Evolutionary conservation across 2,113 vertebrate species (phyloP).

Genomic region (Oryzias celebensis): DNA sequence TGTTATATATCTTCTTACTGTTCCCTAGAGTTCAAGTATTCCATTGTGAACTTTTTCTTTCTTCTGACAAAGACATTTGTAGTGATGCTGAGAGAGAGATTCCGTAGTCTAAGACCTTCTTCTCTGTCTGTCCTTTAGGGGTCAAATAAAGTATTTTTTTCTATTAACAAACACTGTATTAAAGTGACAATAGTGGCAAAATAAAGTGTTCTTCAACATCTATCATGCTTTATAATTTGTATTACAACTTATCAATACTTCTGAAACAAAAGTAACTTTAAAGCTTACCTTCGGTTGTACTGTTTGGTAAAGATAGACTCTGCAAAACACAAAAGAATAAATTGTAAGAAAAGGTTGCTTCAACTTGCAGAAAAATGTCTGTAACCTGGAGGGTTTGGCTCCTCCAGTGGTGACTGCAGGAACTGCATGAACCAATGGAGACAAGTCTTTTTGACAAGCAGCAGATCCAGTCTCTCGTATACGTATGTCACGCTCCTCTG

Average conservation of each 20-base stretch:
- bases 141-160: no score
- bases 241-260: background rate
- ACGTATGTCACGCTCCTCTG: slow-evolving; percentile 34
- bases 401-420: slow-evolving; percentile 32
- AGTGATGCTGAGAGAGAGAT: slow-evolving; percentile 4
- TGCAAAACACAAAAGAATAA: slow-evolving; percentile 54
- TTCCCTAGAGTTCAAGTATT: slow-evolving; percentile 10
- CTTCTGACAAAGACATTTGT: slow-evolving; percentile 12
- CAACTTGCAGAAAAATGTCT: background rate
- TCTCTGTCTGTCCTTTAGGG: no score
- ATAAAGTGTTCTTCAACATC: no score
- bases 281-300: slow-evolving; percentile 72
- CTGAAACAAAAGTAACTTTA: background rate
- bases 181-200: no score
- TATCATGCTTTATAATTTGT: no score
- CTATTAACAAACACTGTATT: no score
- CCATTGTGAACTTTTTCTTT: slow-evolving; percentile 4
- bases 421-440: slow-evolving; percentile 19
- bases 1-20: slow-evolving; percentile 11
- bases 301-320: slow-evolving; percentile 61
- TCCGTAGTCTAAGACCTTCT: no score
- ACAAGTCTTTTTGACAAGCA: slow-evolving; percentile 37
- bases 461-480: slow-evolving; percentile 35
- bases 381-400: background rate
- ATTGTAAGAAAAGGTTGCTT: background rate